phyloP scores from a whole-genome alignment of 2,888 invertebrate genomes.

The Metopia argyrocephala region DNA sequence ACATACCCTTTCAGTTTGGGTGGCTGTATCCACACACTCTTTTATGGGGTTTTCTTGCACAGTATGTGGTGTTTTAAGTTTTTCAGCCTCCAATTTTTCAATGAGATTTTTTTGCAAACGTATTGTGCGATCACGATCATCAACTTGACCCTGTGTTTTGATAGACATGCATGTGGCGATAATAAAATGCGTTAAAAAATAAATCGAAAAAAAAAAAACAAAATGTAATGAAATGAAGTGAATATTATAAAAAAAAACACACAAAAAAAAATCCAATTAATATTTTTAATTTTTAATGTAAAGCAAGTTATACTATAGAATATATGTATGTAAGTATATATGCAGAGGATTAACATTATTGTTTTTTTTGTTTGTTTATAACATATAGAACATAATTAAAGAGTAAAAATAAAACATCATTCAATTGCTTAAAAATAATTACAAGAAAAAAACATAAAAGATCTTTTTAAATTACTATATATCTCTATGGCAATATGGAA shows the following conservation, averaged over 20 bases:
- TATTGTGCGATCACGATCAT: constrained; percentile 91
- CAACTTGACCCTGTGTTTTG: constrained; percentile 84
- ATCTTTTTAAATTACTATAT: too few species aligned
- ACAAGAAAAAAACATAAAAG: too few species aligned
- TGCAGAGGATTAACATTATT: too few species aligned
- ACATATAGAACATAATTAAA: constrained; percentile 29
- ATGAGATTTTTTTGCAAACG: constrained; percentile 88
- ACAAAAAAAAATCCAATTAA: constrained; percentile 22
- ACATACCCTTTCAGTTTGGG: constrained; percentile 91
- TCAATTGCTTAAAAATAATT: constrained; percentile 44
- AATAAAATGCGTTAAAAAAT: constrained; percentile 36
- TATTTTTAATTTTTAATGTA: constrained; percentile 19
- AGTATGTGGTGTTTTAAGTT: constrained; percentile 65
- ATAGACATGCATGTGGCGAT: constrained; percentile 8
- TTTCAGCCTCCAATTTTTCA: constrained; percentile 80
- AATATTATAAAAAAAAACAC: constrained; percentile 15
- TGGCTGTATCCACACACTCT: constrained; percentile 88
- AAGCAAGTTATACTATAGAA: constrained; percentile 9
- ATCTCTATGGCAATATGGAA: too few species aligned
- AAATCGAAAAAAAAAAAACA: constrained; percentile 3
- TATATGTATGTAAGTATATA: too few species aligned
- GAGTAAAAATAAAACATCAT: constrained; percentile 46
- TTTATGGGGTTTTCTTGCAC: constrained; percentile 67
- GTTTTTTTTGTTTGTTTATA: too few species aligned
- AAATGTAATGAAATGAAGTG: not conserved